Percentiles rank a stretch among this genome's conserved stretches.
These are phyloP conservation scores for Coryphaenoides rupestris DNA, from an alignment of 2,113 vertebrate species.

Conservation along the genomic window DNA sequence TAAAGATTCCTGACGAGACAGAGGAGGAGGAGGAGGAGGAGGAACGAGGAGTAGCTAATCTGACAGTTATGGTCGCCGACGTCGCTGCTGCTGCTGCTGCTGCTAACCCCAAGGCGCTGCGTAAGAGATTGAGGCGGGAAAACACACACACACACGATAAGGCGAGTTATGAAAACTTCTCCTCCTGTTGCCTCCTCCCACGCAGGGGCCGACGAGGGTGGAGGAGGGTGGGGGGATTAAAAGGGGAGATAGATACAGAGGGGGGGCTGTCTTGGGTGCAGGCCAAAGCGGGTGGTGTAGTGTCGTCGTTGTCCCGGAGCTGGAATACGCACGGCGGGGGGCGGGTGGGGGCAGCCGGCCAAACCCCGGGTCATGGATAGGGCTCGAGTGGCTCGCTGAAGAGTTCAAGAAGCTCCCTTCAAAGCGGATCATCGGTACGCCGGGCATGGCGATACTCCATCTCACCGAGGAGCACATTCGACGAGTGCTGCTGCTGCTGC, in stretches of 20 bases:
- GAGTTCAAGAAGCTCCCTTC: slow-evolving; percentile 15
- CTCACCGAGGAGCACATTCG: too few species aligned
- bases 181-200: slow-evolving; percentile 9
- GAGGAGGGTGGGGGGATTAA: slow-evolving; percentile 11
- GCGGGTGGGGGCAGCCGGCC: slow-evolving; percentile 8
- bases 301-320: too few species aligned
- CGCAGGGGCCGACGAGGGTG: slow-evolving; percentile 7
- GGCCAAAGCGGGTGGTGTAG: slow-evolving; percentile 9
- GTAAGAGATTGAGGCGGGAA: slow-evolving; percentile 37
- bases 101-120: slow-evolving; percentile 31
- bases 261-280: slow-evolving; percentile 16
- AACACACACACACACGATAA: slow-evolving; percentile 41
- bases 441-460: too few species aligned
- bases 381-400: slow-evolving; percentile 3
- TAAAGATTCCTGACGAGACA: too few species aligned
- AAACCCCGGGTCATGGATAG: slow-evolving; percentile 19
- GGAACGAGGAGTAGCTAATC: slow-evolving; percentile 48
- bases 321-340: background rate
- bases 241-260: slow-evolving; percentile 14
- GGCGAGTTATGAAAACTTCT: slow-evolving; percentile 40
- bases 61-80: slow-evolving; percentile 44
- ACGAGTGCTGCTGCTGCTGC: too few species aligned
- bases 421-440: background rate
- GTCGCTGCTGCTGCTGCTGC: too few species aligned
- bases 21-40: background rate